Conservation (phyloP, 2,888 invertebrate genomes). For the Pemphredon lugubris region DNA sequence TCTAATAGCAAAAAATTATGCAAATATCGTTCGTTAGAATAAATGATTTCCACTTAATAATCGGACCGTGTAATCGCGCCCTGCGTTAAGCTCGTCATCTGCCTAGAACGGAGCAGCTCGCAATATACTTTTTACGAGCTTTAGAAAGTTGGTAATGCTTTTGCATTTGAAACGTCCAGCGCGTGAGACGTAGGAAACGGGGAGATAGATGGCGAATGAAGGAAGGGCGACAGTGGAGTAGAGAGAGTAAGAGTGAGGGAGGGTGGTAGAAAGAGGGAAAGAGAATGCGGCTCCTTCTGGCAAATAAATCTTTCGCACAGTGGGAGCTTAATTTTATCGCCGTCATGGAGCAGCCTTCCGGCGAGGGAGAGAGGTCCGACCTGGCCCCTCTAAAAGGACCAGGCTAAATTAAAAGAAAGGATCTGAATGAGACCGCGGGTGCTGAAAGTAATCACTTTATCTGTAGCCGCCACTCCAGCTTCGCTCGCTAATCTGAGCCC, state of each 20-base stretch:
- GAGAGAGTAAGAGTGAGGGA: background rate
- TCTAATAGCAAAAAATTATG: too few species aligned
- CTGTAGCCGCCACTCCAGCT: conserved; percentile 66
- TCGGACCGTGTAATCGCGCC: too few species aligned
- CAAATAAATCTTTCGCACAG: conserved; percentile 63
- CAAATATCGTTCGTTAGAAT: too few species aligned
- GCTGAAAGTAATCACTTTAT: conserved; percentile 73
- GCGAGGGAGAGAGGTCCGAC: conserved; percentile 27
- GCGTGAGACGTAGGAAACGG: conserved; percentile 9
- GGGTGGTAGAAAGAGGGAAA: background rate
- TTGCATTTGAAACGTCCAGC: background rate
- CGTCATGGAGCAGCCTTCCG: conserved; percentile 54
- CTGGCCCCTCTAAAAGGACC: conserved; percentile 58
- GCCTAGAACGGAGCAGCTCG: background rate
- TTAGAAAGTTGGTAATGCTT: conserved; percentile 2
- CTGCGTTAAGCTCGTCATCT: too few species aligned
- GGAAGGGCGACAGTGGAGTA: background rate
- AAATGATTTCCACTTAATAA: too few species aligned
- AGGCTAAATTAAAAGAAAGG: conserved; percentile 72
- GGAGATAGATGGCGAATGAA: background rate
- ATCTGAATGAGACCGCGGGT: conserved; percentile 69
- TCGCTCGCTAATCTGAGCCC: conserved; percentile 64
- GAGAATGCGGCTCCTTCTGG: conserved; percentile 39
- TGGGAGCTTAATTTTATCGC: conserved; percentile 70
- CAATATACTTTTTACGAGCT: conserved; percentile 10